A percentile compares a stretch with the other conserved stretches of the same genome.
Evolutionary conservation across 2,888 invertebrate genomes (phyloP).

Genomic region (Dichetophora obliterata): DNA sequence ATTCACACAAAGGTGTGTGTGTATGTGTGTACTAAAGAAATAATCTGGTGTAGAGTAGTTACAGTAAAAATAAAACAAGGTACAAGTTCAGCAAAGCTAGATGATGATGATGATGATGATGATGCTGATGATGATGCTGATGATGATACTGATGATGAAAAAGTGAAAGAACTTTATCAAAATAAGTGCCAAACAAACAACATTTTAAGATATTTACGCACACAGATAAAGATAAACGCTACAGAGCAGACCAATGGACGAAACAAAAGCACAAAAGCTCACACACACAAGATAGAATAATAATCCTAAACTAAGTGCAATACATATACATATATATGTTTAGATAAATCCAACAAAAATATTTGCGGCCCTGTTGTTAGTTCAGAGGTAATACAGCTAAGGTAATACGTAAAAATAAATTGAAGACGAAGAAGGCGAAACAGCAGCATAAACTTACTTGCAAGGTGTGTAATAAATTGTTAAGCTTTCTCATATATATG

Average conservation of each 20-base stretch:
- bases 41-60: neutral
- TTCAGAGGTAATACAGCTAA: no score
- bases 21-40: neutral
- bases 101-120: neutral
- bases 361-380: no score
- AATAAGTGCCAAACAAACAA: constrained; percentile 46
- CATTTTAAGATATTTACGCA: constrained; percentile 46
- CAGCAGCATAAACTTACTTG: no score
- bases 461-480: no score
- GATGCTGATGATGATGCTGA: no score
- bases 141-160: constrained; percentile 3
- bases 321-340: no score
- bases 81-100: neutral
- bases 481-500: no score
- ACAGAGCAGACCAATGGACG: neutral
- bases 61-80: neutral
- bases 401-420: no score
- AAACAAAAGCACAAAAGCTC: neutral
- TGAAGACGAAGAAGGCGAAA: no score
- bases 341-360: no score
- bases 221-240: neutral
- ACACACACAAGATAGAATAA: neutral
- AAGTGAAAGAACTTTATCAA: constrained; percentile 40
- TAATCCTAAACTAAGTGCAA: no score
- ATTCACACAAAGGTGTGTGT: neutral